Conservation (phyloP, 2,888 invertebrate species). For the Synanthedon myopaeformis region DNA sequence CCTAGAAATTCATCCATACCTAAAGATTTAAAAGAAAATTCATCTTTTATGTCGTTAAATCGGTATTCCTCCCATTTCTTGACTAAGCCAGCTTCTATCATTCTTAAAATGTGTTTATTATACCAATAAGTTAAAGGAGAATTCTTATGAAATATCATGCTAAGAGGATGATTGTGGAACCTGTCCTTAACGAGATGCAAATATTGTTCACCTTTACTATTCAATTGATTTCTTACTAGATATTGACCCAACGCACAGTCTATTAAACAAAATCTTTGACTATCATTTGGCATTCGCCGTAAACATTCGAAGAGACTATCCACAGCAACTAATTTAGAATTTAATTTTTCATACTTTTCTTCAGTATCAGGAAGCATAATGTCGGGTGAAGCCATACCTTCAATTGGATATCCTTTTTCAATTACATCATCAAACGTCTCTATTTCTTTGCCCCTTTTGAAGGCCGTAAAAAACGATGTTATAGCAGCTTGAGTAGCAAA, state of each 20-base stretch:
- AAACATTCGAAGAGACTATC: conserved; percentile 36
- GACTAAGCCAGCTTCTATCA: conserved; percentile 51
- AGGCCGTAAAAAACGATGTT: conserved; percentile 50
- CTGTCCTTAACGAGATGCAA: conserved; percentile 49
- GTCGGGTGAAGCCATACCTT: conserved; percentile 58
- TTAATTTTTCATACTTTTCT: conserved; percentile 36
- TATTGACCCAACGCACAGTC: conserved; percentile 53
- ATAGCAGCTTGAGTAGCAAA: conserved; percentile 55
- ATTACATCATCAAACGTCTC: conserved; percentile 55
- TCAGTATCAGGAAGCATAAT: conserved; percentile 45
- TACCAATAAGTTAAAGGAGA: conserved; percentile 38
- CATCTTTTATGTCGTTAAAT: conserved; percentile 42
- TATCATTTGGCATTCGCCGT: conserved; percentile 32
- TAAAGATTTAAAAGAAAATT: conserved; percentile 34
- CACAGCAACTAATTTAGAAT: conserved; percentile 34
- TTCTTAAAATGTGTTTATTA: conserved; percentile 32
- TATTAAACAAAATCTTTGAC: conserved; percentile 43
- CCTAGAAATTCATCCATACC: conserved; percentile 36
- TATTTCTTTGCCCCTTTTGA: conserved; percentile 50
- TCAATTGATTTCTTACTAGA: conserved; percentile 35
- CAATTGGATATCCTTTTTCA: conserved; percentile 43
- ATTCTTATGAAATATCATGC: conserved; percentile 37
- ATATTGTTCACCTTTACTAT: conserved; percentile 49
- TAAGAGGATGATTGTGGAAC: conserved; percentile 51
- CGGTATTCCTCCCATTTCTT: conserved; percentile 56